Conservation (phyloP, 2,797 vertebrate genomes). For the Rhynchonycteris naso region DNA sequence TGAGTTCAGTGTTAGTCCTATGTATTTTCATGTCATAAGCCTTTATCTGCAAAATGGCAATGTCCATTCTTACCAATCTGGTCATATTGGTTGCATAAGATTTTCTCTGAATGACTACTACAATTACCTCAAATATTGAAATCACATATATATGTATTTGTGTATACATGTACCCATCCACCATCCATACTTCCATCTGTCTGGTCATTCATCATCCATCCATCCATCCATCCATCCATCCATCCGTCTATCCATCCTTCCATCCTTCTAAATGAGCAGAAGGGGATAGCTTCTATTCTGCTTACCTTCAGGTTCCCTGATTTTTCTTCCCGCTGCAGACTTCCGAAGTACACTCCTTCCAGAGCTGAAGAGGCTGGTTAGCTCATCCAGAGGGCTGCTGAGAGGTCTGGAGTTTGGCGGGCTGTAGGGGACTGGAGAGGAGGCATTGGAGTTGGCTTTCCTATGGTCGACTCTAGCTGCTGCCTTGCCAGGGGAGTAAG, state of each 20-base stretch:
- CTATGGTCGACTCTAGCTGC: conserved; percentile 90
- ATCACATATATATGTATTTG: background rate
- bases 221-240: background rate
- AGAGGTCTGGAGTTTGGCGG: conserved; percentile 91
- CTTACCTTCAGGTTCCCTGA: conserved; percentile 92
- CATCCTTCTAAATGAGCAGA: background rate
- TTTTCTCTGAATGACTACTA: background rate
- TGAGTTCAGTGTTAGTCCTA: background rate
- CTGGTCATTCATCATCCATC: background rate
- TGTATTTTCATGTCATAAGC: background rate
- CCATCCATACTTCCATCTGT: background rate
- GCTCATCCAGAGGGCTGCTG: conserved; percentile 96
- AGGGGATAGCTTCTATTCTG: background rate
- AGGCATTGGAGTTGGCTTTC: conserved; percentile 89
- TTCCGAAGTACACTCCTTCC: conserved; percentile 94
- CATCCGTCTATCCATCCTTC: background rate
- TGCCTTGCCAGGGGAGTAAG: conserved; percentile 92
- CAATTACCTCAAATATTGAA: background rate
- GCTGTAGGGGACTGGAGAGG: conserved; percentile 91
- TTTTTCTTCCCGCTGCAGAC: conserved; percentile 93
- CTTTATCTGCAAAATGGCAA: background rate
- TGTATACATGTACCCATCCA: background rate
- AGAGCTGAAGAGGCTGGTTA: conserved; percentile 95
- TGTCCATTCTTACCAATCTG: background rate
- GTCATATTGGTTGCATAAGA: background rate